Conservation (phyloP, 2,797 vertebrate genomes). For the Lepilemur septentrionalis region DNA sequence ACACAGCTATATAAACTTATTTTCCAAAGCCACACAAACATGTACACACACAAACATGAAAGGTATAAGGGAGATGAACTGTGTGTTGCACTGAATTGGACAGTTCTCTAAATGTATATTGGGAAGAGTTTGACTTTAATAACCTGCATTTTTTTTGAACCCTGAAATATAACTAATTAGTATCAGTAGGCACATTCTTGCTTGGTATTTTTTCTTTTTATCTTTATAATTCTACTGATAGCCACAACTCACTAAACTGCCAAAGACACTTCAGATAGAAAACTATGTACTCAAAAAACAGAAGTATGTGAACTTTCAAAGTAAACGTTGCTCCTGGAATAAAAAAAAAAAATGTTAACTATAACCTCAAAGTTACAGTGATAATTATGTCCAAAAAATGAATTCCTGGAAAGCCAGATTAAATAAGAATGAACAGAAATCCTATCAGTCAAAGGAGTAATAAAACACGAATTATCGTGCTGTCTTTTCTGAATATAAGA, state of each 20-base stretch:
- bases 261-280: slow-evolving; percentile 17
- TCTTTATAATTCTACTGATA: slow-evolving; percentile 15
- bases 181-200: neutral
- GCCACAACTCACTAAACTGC: neutral
- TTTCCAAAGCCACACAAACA: neutral
- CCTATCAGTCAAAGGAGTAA: slow-evolving; percentile 27
- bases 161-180: neutral
- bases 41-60: neutral
- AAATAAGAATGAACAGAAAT: slow-evolving; percentile 45
- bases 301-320: neutral
- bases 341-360: neutral
- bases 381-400: slow-evolving; percentile 36
- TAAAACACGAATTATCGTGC: neutral
- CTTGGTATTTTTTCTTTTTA: slow-evolving; percentile 6
- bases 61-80: neutral
- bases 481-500: slow-evolving; percentile 36
- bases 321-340: slow-evolving; percentile 8
- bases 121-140: neutral
- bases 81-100: neutral
- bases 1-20: neutral
- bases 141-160: slow-evolving; percentile 14
- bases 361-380: neutral
- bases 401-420: slow-evolving; percentile 57
- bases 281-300: slow-evolving; percentile 1
- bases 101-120: neutral